A percentile compares a stretch with the other conserved stretches of the same genome.
These are phyloP conservation scores for Lasioglossum morio DNA, from an alignment of 2,888 invertebrate genomes.

Conservation along the genomic window DNA sequence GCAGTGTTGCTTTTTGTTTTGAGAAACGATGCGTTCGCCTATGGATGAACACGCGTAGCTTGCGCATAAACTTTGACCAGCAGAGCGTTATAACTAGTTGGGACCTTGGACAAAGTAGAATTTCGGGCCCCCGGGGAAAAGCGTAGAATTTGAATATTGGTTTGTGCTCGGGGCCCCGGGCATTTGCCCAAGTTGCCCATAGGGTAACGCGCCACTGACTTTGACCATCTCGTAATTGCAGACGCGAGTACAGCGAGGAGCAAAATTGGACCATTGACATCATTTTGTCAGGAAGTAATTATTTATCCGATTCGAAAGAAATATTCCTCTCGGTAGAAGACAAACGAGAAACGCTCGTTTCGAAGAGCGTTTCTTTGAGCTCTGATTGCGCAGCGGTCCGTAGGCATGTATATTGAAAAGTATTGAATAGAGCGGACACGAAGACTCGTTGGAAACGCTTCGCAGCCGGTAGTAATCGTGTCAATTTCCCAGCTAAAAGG, in stretches of 20 bases:
- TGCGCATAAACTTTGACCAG: too few relatives aligned
- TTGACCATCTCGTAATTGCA: neutral
- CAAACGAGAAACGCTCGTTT: neutral
- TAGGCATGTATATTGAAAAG: neutral
- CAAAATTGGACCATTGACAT: neutral
- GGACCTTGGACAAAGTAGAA: too few relatives aligned
- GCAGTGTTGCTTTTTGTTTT: constrained; percentile 35
- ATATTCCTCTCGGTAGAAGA: neutral
- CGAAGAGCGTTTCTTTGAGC: neutral
- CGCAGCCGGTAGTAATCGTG: constrained; percentile 13
- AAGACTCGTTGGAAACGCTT: neutral
- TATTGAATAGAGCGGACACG: neutral
- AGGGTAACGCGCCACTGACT: too few relatives aligned
- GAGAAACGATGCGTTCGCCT: neutral
- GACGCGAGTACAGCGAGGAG: neutral
- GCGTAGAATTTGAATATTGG: too few relatives aligned
- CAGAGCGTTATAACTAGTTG: too few relatives aligned
- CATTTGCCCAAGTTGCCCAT: too few relatives aligned
- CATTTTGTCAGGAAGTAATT: too few relatives aligned
- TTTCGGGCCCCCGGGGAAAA: too few relatives aligned
- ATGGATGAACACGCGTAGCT: too few relatives aligned
- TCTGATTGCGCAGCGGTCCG: neutral
- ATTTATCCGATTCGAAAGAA: neutral
- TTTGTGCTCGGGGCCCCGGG: too few relatives aligned
- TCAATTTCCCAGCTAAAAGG: constrained; percentile 36